Base-by-base conservation (phyloP, 2,888 invertebrate species). In the Timema podura region DNA sequence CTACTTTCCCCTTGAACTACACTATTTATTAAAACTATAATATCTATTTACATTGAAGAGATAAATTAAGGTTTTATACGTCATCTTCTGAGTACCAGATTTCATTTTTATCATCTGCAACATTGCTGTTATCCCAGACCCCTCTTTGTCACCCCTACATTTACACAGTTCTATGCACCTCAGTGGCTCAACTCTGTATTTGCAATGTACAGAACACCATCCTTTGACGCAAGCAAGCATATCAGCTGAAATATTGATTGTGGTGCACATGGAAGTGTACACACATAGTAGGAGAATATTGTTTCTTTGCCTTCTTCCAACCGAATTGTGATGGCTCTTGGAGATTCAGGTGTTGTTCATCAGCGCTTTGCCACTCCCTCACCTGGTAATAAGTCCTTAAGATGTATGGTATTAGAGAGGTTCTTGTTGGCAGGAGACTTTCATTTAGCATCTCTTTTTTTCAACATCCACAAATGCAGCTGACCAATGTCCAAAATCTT, bases 241-340 rank as follows among this genome's bases (percentile, higher is more conserved):
- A 54, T 6, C 16, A 54, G 54, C n/a, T 54, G 3, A 8, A 54
- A 16, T 54, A 54, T 15, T 7, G 15, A 54, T 54, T 54, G 15
- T 16, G 54, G 54, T 54, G 54, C 54, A 54, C 54, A 54, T 54
- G 54, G 54, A n/a, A 13, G n/a, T 16, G 54, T 15, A 54, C 54
- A 15, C 54, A 30, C 54, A 54, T 54, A n/a, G 54, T 54, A 54
- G 54, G 54, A 54, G n/a, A 54, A 54, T 54, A 54, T 16, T 54
- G 8, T n/a, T 5, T 54, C 16, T 16, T 16, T 15, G 54, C n/a
- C 54, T 10, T 54, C 9, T 3, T 1, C 13, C 54, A 54, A 10
- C n/a, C 54, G 16, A 54, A 54, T 54, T 54, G 54, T 54, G 54
- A 13, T 54, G 54, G 54, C 16, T 54, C 54, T 15, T 5, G 54